These are phyloP conservation scores for Panthera leo DNA, from an alignment of 2,113 vertebrate genomes.

Conservation along the genomic window DNA sequence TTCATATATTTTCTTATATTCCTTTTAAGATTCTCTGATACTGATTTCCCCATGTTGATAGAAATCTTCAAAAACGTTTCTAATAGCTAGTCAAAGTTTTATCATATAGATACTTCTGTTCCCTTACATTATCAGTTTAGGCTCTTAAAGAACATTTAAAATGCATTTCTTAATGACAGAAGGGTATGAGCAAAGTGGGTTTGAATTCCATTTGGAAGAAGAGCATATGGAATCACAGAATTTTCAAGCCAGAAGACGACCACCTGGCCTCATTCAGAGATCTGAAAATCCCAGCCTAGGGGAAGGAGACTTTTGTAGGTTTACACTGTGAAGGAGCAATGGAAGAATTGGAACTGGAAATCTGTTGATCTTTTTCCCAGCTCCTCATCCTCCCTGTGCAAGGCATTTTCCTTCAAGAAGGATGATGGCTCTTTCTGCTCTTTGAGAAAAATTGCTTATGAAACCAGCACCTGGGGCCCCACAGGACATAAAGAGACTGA, in stretches of 20 bases:
- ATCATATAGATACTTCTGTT: neutral
- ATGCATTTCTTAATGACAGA: slow-evolving; percentile 35
- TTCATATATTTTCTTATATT: neutral
- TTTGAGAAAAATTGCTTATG: neutral
- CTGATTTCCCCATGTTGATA: neutral
- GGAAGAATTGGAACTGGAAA: neutral
- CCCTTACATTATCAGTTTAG: neutral
- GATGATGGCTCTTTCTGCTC: neutral
- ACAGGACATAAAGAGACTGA: neutral
- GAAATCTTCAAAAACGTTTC: slow-evolving; percentile 27
- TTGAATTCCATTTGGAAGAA: slow-evolving; percentile 25
- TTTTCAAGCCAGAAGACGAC: neutral
- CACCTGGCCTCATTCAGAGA: neutral
- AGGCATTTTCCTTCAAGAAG: neutral
- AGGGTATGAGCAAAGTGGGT: neutral
- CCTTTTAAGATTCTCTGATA: neutral
- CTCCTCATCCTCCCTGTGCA: neutral
- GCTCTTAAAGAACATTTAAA: slow-evolving; percentile 9
- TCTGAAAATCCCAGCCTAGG: neutral
- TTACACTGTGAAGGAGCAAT: neutral
- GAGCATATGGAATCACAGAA: neutral
- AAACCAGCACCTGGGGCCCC: slow-evolving; percentile 19
- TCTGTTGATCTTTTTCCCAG: neutral
- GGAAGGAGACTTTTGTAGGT: neutral
- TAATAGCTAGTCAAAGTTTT: slow-evolving; percentile 18